These are phyloP conservation scores for Naso thynnoides DNA, from an alignment of 2,797 vertebrate genomes.

Conservation along the genomic window DNA sequence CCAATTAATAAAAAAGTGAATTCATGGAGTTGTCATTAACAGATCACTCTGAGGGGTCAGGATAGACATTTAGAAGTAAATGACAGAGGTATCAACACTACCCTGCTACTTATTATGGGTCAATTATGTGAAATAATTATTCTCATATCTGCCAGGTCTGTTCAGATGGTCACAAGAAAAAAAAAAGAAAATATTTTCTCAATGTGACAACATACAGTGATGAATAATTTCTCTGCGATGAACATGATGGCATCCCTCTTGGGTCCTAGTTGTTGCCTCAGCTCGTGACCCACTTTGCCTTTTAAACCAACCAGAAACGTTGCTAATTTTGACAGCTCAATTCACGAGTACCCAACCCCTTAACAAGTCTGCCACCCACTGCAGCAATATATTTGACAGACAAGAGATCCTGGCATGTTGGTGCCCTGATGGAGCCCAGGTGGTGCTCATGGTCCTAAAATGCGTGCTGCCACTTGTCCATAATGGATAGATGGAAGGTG, in stretches of 20 bases:
- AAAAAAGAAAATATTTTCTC: constrained; percentile 60
- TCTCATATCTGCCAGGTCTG: constrained; percentile 52
- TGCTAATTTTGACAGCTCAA: constrained; percentile 79
- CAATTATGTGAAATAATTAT: constrained; percentile 71
- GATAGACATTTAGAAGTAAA: constrained; percentile 63
- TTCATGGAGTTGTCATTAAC: constrained; percentile 69
- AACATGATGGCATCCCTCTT: constrained; percentile 59
- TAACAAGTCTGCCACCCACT: constrained; percentile 75
- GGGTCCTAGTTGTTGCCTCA: constrained; percentile 68
- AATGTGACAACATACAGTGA: constrained; percentile 60
- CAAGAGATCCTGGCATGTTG: constrained; percentile 59
- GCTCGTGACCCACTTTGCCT: constrained; percentile 68
- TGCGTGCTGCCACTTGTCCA: constrained; percentile 60
- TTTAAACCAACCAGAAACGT: constrained; percentile 67
- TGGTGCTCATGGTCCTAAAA: constrained; percentile 63
- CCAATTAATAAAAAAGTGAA: constrained; percentile 75
- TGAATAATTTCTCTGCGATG: constrained; percentile 61
- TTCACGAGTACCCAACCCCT: constrained; percentile 68
- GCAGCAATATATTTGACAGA: constrained; percentile 73
- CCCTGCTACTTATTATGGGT: constrained; percentile 64
- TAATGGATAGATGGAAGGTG: constrained; percentile 31
- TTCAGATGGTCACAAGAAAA: constrained; percentile 61
- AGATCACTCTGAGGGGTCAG: constrained; percentile 67
- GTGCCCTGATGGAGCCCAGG: constrained; percentile 74
- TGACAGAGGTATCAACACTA: constrained; percentile 73